Evolutionary conservation across 2,888 invertebrate genomes (phyloP).

Genomic region (Alcis repandata): DNA sequence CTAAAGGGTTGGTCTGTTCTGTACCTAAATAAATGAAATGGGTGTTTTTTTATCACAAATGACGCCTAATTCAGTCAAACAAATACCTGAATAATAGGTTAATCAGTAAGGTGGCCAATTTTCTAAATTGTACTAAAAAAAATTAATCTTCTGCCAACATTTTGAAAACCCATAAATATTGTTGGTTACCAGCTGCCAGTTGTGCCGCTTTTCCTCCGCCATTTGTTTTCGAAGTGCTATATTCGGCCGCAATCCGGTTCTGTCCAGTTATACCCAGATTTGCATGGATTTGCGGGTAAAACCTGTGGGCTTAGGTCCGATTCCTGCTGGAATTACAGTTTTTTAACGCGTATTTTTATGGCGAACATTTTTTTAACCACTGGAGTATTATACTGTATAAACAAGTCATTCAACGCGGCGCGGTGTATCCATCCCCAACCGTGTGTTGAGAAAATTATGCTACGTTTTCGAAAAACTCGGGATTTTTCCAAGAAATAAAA

Average conservation of each 20-base stretch:
- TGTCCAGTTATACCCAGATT: slow-evolving; percentile 26
- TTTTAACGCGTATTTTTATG: slow-evolving; percentile 7
- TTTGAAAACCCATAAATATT: not conserved
- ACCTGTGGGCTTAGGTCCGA: slow-evolving; percentile 17
- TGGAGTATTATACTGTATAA: slow-evolving; percentile 2
- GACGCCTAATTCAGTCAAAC: not conserved
- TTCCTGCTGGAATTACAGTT: slow-evolving; percentile 6
- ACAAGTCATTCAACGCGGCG: slow-evolving; percentile 1
- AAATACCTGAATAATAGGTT: not conserved
- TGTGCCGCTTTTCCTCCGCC: not conserved
- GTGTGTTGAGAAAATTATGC: not conserved
- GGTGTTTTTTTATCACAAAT: too few relatives aligned
- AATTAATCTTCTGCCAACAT: not conserved
- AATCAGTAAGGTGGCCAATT: too few relatives aligned
- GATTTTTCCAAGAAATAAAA: not conserved
- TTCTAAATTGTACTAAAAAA: too few relatives aligned
- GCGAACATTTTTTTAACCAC: not conserved
- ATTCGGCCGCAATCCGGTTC: slow-evolving; percentile 11
- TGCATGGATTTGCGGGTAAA: slow-evolving; percentile 19
- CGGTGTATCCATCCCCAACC: not conserved
- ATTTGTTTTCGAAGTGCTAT: slow-evolving; percentile 10
- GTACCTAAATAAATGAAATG: too few relatives aligned
- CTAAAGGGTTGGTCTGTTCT: too few relatives aligned
- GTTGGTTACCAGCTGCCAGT: not conserved
- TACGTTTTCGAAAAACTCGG: not conserved